Conservation (phyloP, 2,113 vertebrate genomes). For the Penelope pileata region DNA sequence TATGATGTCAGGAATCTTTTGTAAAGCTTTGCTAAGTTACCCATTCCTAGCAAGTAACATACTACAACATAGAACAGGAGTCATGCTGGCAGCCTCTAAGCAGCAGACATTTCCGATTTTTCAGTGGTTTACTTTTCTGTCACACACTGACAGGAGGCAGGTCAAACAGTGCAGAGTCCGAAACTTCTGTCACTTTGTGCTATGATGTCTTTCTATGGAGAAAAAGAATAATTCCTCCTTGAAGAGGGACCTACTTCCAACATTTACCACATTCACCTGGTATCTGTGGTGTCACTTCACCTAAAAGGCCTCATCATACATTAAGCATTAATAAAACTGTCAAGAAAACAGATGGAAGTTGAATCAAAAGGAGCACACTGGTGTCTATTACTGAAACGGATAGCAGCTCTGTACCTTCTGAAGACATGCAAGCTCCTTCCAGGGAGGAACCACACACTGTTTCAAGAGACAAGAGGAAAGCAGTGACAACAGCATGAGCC, state of each 20-base stretch:
- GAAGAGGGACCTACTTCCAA: background rate
- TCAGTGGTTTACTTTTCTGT: constrained; percentile 7
- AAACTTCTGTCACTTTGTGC: background rate
- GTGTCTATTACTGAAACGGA: background rate
- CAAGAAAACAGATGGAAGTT: background rate
- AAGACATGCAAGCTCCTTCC: background rate
- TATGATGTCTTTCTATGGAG: background rate
- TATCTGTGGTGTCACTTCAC: background rate
- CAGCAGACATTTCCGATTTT: background rate
- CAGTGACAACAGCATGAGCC: background rate
- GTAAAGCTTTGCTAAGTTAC: background rate
- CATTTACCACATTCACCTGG: background rate
- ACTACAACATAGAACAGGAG: background rate
- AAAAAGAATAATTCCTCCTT: background rate
- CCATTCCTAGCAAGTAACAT: background rate
- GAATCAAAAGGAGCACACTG: background rate
- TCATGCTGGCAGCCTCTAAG: background rate
- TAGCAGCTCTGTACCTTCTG: background rate
- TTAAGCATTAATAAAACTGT: background rate
- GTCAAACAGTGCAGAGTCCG: background rate
- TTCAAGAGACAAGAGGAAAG: background rate
- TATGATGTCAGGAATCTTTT: background rate
- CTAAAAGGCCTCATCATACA: background rate
- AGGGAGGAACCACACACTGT: background rate
- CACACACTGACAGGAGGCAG: background rate